Evolutionary conservation across 2,113 vertebrate genomes (phyloP), one percentile per base, ranked within the genome.

Genomic region (Lycaon pictus): DNA sequence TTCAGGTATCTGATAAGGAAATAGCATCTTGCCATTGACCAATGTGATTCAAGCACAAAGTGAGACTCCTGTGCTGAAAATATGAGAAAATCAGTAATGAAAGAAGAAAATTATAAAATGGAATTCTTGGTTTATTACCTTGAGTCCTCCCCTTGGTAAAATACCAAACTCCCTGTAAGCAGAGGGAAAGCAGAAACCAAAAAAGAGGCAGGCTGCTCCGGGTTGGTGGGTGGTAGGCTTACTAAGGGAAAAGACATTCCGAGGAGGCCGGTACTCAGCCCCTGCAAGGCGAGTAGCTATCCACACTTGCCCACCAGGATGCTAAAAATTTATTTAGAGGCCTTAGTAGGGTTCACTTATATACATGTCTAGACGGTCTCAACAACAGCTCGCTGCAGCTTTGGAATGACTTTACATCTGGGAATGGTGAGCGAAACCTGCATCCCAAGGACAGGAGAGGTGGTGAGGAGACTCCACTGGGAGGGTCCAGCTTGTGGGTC

Each of bases 291-390:
- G 35, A 58, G 27, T 7, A n/a, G 48, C 37, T 23, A 23, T 72
- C 76, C 4, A 3, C 10, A 23, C 43, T 27, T 0, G 27, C 63
- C 16, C 1, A 0, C 32, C 56, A 55, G 76, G 72, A 72, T 7
- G 17, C 63, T 62, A 6, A 37, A 72, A 55, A n/a, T 37, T 53
- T 62, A 53, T 27, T 29, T 4, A 62, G 23, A 72, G 23, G 29
- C 22, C 29, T 81, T 20, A 81, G 35, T 12, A 23, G 51, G 11
- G 17, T 62, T 72, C 20, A 58, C 12, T 53, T 55, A 62, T 12
- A 2, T 62, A 60, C 1, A 82, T 16, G 9, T 29, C 25, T 23
- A 63, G 43, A 72, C 20, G 55, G 6, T 74, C 29, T 51, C 55
- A 74, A 71, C 35, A 43, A 37, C 58, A 69, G 55, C 29, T 62